phyloP scores from a whole-genome alignment of 2,113 vertebrate species.

The Rhadina sibilatrix region DNA sequence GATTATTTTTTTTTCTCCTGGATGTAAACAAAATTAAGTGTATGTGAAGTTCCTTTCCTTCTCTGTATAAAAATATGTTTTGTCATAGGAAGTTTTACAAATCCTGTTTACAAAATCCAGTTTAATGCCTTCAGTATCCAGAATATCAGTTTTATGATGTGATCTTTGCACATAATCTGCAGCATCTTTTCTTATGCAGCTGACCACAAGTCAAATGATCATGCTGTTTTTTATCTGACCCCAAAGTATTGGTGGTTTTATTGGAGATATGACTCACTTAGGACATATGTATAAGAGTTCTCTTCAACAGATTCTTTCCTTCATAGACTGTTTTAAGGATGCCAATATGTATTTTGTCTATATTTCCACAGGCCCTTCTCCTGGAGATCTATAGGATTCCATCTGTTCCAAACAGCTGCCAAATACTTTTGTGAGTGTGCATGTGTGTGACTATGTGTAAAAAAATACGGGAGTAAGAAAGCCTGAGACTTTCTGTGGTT shows the following conservation, averaged over 20 bases:
- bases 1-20: neutral
- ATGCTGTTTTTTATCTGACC: neutral
- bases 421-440: neutral
- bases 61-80: neutral
- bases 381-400: neutral
- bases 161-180: neutral
- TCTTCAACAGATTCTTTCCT: conserved; percentile 9
- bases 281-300: neutral
- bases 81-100: neutral
- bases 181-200: neutral
- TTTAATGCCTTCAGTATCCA: neutral
- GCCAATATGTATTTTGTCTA: neutral
- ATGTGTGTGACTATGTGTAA: neutral
- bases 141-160: neutral
- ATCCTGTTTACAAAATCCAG: neutral
- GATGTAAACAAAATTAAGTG: neutral
- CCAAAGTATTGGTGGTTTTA: neutral
- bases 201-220: neutral
- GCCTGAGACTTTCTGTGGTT: neutral
- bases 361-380: conserved; percentile 11
- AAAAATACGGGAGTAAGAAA: neutral
- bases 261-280: neutral
- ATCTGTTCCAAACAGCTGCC: conserved; percentile 48
- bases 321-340: conserved; percentile 13
- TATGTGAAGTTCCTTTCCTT: neutral